Conservation (phyloP, 1,140 invertebrate species). For the Vanessa tameamea region DNA sequence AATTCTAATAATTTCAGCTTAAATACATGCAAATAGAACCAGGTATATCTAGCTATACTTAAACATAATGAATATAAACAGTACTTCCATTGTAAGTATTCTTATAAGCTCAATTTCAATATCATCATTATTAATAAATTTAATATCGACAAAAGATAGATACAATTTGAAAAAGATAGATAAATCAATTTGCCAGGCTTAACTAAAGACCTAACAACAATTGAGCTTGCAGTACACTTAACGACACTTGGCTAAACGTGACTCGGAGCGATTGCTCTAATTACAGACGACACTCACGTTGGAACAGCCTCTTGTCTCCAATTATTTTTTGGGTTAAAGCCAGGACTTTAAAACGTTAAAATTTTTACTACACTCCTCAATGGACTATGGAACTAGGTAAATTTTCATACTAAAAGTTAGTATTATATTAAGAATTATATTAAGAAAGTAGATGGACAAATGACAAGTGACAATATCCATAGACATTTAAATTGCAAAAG, state of each 20-base stretch:
- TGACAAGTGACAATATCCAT: too few species aligned
- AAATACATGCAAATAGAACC: too few species aligned
- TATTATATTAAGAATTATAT: too few species aligned
- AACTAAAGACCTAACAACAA: conserved; percentile 24
- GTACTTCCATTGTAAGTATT: too few species aligned
- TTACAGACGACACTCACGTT: conserved; percentile 29
- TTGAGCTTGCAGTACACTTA: conserved; percentile 19
- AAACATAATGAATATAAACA: too few species aligned
- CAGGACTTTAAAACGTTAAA: conserved; percentile 22
- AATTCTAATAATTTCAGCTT: too few species aligned
- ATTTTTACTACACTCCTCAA: conserved; percentile 2
- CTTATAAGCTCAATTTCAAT: background rate
- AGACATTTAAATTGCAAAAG: too few species aligned
- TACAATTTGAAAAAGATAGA: background rate
- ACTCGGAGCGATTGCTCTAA: conserved; percentile 40
- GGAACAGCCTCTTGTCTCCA: conserved; percentile 36
- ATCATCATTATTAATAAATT: too few species aligned
- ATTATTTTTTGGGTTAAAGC: conserved; percentile 41
- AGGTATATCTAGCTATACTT: too few species aligned
- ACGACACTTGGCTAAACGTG: conserved; percentile 31
- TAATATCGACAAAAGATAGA: too few species aligned
- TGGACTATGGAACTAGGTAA: background rate
- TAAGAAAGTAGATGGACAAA: too few species aligned
- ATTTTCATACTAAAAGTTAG: too few species aligned
- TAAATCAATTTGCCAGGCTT: background rate